These are phyloP conservation scores for Cariama cristata DNA, from an alignment of 2,113 vertebrate species.

Conservation along the genomic window DNA sequence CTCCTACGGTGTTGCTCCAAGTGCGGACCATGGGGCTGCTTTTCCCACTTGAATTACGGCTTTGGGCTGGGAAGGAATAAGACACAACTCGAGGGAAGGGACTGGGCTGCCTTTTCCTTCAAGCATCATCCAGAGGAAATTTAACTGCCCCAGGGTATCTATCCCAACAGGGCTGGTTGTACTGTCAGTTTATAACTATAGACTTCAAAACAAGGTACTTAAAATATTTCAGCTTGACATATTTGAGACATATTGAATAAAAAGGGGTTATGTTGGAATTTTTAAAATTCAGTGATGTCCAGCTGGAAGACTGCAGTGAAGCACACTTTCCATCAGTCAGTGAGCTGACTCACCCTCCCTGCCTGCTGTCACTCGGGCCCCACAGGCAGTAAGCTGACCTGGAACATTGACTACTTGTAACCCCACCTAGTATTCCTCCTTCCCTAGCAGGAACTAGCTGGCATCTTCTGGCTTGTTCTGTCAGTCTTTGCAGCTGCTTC, in stretches of 20 bases:
- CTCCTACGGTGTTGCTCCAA: fast-evolving
- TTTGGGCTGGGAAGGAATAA: neutral
- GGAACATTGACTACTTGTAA: neutral
- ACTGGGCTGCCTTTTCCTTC: neutral
- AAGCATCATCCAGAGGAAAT: neutral
- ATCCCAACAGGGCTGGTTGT: fast-evolving
- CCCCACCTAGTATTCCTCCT: neutral
- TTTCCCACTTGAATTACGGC: neutral
- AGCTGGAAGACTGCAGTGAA: neutral
- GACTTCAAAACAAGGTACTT: neutral
- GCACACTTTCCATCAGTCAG: neutral
- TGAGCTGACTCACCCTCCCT: neutral
- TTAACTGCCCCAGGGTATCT: neutral
- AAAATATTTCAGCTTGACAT: fast-evolving
- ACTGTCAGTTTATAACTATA: fast-evolving
- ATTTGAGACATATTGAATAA: neutral
- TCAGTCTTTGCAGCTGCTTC: neutral
- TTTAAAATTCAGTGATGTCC: neutral
- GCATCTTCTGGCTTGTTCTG: neutral
- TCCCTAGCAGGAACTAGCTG: neutral
- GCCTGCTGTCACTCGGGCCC: neutral
- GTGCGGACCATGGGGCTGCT: neutral
- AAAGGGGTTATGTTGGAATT: neutral
- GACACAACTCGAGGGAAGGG: neutral
- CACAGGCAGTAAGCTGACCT: fast-evolving